Conservation (phyloP, 2,113 vertebrate genomes). For the Rhabdornis inornatus region DNA sequence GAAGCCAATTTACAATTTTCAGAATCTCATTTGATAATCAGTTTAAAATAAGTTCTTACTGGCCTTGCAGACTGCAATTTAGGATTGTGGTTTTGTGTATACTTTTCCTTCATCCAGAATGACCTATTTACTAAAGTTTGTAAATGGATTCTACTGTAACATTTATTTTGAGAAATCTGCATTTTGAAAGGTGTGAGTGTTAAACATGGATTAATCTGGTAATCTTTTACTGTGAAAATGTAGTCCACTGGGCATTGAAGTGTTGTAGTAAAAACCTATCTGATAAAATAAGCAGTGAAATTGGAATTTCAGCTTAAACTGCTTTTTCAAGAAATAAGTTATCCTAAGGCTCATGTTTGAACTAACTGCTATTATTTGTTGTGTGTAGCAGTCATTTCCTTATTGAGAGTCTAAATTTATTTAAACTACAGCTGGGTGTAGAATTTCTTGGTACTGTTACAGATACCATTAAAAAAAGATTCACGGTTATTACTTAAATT, state of each 20-base stretch:
- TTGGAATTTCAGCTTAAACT: conserved; percentile 3
- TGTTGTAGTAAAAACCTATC: not conserved
- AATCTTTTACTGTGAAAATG: not conserved
- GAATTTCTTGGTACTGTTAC: not conserved
- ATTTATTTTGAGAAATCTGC: conserved; percentile 20
- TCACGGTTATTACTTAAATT: not conserved
- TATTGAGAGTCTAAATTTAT: not conserved
- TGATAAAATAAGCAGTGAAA: conserved; percentile 8
- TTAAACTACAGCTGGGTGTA: not conserved
- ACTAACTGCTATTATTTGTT: not conserved
- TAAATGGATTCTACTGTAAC: not conserved
- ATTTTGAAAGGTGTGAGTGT: not conserved
- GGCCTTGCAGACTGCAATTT: not conserved
- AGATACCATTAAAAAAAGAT: not conserved
- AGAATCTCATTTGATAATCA: not conserved
- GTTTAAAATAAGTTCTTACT: not conserved
- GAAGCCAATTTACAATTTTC: not conserved
- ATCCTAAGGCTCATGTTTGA: not conserved
- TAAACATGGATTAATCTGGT: conserved; percentile 2
- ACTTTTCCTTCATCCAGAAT: not conserved
- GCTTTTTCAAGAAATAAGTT: conserved; percentile 3
- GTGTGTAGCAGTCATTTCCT: not conserved
- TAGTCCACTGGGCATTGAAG: not conserved
- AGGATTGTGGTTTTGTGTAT: not conserved
- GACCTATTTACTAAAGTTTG: not conserved